Evolutionary conservation across 2,113 vertebrate genomes (phyloP), one percentile per base, ranked within the genome.

Genomic region (Eclectus roratus): DNA sequence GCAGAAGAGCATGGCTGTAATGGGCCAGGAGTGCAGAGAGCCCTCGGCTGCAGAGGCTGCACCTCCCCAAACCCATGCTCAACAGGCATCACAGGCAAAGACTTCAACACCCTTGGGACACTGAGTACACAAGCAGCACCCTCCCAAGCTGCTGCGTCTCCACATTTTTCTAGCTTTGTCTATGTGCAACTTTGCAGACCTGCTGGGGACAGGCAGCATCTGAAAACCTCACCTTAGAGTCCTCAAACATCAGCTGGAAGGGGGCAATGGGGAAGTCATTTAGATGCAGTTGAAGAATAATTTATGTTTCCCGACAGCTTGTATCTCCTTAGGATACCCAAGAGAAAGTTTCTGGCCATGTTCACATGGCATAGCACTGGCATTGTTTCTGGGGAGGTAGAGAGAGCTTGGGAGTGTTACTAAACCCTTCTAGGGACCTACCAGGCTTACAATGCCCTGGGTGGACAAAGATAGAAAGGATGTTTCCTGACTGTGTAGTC

Each of bases 81-180:
- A 19, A 10, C 35, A 20, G 15, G 8, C 33, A 28, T 10, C 72
- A 19, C 1, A 0, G 1, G 17, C 49, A 55, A 68, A 72, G 28
- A 37, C 46, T 52, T 39, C 55, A 33, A 1, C 13, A 7, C 9
- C 4, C 31, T 7, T 0, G 2, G 35, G 35, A 13, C 21, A 5
- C 11, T 39, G 18, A 2, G 0, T 17, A 17, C 47, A 13, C 6
- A 29, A 39, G 11, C 1, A 64, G 19, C 1, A 0, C 7, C 11
- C 24, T 60, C 28, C 11, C 35, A 65, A 31, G 24, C 28, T 83
- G 55, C 78, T 60, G 78, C 55, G 35, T 11, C 44, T 70, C 29
- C 28, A 24, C 13, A 18, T n/a, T 27, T 58, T 79, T 39, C 49
- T 19, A 18, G 3, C 27, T 69, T 53, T 49, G 55, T 17, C 35